Evolutionary conservation across 2,113 vertebrate species (phyloP), one percentile per base, ranked within the genome.

Genomic region (Rhinopomastus cyanomelas): DNA sequence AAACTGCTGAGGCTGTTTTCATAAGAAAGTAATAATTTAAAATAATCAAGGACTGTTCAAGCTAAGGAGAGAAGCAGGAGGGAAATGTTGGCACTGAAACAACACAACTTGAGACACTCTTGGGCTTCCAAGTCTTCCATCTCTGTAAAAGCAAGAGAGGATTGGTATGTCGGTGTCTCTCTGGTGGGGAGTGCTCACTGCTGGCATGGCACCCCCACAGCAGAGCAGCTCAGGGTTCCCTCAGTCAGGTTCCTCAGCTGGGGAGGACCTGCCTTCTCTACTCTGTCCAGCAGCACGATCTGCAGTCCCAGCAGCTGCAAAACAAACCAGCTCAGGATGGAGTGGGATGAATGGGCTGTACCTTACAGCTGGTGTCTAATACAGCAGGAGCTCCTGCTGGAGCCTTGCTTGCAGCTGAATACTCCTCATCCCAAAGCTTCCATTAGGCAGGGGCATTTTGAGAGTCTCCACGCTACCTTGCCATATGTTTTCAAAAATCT

Each of bases 141-240:
- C 36, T 10, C 17, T 21, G 3, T 42, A 8, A 53, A 71, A 51
- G 8, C 1, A 0, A 64, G 65, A 22, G 55, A 5, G 10, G 49
- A 15, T 74, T 1, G 1, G 37, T 11, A 11, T 11, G n/a, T 12
- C 5, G 17, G 30, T 37, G 16, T 7, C 22, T 78, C n/a, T 1
- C 1, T 1, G 11, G 15, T 26, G 34, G n/a, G n/a, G 22, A n/a
- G 16, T 0, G 4, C 18, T 64, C 11, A 8, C 30, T 30, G 26
- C 22, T 56, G 37, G 34, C 12, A 3, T 12, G 65, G 22, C 34
- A 37, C 5, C 29, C 37, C 39, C 39, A 25, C 25, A 23, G 26
- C 1, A 8, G 22, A 30, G 6, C 44, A 37, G 16, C 34, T 71
- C 44, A 23, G 7, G 21, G 59, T 34, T 44, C 66, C 49, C 12